Conservation (phyloP, 2,113 vertebrate species). For the Lophura nycthemera region DNA sequence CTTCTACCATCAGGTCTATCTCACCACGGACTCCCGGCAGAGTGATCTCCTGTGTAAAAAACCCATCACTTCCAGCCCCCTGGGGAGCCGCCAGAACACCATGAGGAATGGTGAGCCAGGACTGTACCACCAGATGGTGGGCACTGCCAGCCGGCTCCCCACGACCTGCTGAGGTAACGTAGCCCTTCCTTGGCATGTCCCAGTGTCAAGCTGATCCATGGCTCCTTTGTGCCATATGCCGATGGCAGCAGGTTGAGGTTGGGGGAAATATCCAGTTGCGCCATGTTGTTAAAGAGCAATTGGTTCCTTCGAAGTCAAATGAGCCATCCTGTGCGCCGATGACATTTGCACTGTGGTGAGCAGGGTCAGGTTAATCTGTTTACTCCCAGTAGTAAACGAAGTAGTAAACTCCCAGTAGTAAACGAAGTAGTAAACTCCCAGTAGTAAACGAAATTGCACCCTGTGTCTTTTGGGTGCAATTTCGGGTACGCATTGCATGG, state of each 20-base stretch:
- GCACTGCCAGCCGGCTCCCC: constrained; percentile 70
- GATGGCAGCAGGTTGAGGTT: rapidly evolving
- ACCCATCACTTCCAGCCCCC: constrained; percentile 73
- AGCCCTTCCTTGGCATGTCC: not conserved
- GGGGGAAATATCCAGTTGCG: rapidly evolving
- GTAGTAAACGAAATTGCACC: too few species aligned
- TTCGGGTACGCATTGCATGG: not conserved
- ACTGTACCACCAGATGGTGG: constrained; percentile 78
- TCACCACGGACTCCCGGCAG: constrained; percentile 83
- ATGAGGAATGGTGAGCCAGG: constrained; percentile 77
- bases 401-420: not conserved
- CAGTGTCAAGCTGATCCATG: not conserved
- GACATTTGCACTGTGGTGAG: not conserved
- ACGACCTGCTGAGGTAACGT: constrained; percentile 76
- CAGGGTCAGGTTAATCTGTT: not conserved
- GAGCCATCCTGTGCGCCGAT: rapidly evolving
- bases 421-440: not conserved
- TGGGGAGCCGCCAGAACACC: constrained; percentile 79
- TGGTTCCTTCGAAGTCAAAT: not conserved
- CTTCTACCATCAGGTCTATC: constrained; percentile 84
- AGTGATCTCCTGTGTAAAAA: constrained; percentile 80
- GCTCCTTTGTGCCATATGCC: rapidly evolving
- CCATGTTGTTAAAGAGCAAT: not conserved
- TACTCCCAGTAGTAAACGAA: not conserved
- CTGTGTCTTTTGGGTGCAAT: not conserved